Percentiles rank a stretch among this genome's conserved stretches.
phyloP scores from a whole-genome alignment of 2,888 invertebrate genomes.

The Mactromeris polynyma region DNA sequence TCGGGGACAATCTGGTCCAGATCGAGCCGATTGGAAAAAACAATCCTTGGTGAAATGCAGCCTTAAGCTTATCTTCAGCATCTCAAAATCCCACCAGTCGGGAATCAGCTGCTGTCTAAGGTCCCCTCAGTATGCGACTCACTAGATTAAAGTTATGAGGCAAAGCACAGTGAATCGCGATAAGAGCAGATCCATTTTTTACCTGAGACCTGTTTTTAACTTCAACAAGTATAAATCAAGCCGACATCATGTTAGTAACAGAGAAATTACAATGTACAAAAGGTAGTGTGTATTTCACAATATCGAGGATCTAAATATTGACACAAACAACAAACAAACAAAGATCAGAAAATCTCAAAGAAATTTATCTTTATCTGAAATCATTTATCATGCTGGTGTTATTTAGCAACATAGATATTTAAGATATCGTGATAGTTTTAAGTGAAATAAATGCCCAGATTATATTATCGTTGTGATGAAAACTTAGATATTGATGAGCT shows the following conservation, averaged over 20 bases:
- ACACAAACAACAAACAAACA: conserved; percentile 6
- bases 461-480: not conserved
- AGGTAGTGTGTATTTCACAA: not conserved
- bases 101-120: too few species aligned
- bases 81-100: too few species aligned
- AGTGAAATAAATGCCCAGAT: not conserved
- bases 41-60: too few species aligned
- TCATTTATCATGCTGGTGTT: not conserved
- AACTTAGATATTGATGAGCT: not conserved
- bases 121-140: too few species aligned
- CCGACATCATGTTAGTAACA: not conserved
- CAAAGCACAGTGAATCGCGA: too few species aligned
- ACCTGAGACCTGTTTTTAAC: not conserved
- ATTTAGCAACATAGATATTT: conserved; percentile 8
- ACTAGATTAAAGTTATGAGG: too few species aligned
- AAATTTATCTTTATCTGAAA: not conserved
- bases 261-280: not conserved
- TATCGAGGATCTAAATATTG: not conserved
- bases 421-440: not conserved
- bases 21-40: too few species aligned
- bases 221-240: not conserved
- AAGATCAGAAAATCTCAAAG: not conserved
- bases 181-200: too few species aligned
- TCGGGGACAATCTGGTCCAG: too few species aligned
- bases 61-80: too few species aligned